These are phyloP conservation scores for Anthrax anthrax DNA, from an alignment of 2,888 invertebrate genomes.

Conservation along the genomic window DNA sequence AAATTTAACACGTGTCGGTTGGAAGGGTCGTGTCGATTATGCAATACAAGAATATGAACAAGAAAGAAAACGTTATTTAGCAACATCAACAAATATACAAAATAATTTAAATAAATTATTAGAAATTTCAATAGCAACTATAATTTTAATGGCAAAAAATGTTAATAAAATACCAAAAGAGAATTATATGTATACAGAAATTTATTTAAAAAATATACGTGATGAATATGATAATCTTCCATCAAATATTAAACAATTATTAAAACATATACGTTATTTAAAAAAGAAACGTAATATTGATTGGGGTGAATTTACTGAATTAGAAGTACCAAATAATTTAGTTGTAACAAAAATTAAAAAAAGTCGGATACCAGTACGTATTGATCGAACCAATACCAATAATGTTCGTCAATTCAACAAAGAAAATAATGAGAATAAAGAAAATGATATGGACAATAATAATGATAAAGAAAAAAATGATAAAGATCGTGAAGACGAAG, in stretches of 20 bases:
- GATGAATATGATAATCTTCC: slow-evolving; percentile 13
- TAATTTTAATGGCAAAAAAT: slow-evolving; percentile 12
- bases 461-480: no score
- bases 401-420: no score
- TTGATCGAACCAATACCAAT: no score
- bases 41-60: slow-evolving; percentile 8
- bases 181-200: slow-evolving; percentile 10
- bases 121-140: slow-evolving; percentile 11
- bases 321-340: neutral
- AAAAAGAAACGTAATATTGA: slow-evolving; percentile 5
- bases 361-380: neutral
- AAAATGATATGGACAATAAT: no score
- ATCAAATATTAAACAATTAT: slow-evolving; percentile 12
- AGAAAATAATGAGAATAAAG: no score
- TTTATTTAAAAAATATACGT: slow-evolving; percentile 11
- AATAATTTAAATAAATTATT: slow-evolving; percentile 9
- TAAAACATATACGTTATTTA: slow-evolving; percentile 8
- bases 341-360: neutral
- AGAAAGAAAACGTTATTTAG: neutral
- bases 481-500: no score
- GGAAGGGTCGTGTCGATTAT: slow-evolving; percentile 13
- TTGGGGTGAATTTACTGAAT: neutral
- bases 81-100: neutral
- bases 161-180: slow-evolving; percentile 9
- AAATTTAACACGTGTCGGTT: slow-evolving; percentile 10